Base-by-base conservation (phyloP, 2,888 invertebrate species). In the Protula sp. region DNA sequence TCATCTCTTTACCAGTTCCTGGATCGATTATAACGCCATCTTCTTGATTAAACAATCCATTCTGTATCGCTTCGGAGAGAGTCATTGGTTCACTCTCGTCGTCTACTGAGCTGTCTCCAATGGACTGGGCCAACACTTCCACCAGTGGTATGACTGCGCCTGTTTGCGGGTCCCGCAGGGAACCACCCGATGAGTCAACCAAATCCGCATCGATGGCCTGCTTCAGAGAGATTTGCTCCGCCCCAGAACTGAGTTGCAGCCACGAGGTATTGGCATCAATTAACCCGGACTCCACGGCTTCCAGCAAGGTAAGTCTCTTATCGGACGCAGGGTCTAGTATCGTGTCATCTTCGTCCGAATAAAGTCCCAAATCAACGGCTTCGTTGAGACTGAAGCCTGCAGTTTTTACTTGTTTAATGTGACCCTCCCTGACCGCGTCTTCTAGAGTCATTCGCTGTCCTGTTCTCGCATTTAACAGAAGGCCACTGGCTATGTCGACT, bases 401-500 rank as follows among this genome's bases (percentile, higher is more conserved):
- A n/a, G n/a, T n/a, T n/a, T n/a, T n/a, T n/a, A n/a, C n/a, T n/a
- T n/a, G n/a, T n/a, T n/a, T n/a, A 54, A 97, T 87, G 22, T 94
- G 81, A 76, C 89, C 89, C 58, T 87, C 84, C 75, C 88, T 87
- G 27, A 38, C 38, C 19, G 38, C 38, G 9, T 14, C 38, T 19
- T 38, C 38, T 19, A 38, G 19, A 19, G 38, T 38, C 38, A 38
- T 19, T 38, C 38, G 9, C 38, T 38, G 38, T 9, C 38, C 38
- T 38, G 38, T 38, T 77, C 87, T 86, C 9, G 93, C 91, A 81
- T 94, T 91, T 58, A 64, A 71, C 66, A 77, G 45, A 24, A 48
- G 38, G n/a, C 63, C 63, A 3, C 47, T 59, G 5, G 53, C 59
- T 14, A 94, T 91, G 73, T 93, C 93, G 78, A 88, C 88, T 51